phyloP scores from a whole-genome alignment of 2,797 vertebrate genomes.

The Esox lucius region DNA sequence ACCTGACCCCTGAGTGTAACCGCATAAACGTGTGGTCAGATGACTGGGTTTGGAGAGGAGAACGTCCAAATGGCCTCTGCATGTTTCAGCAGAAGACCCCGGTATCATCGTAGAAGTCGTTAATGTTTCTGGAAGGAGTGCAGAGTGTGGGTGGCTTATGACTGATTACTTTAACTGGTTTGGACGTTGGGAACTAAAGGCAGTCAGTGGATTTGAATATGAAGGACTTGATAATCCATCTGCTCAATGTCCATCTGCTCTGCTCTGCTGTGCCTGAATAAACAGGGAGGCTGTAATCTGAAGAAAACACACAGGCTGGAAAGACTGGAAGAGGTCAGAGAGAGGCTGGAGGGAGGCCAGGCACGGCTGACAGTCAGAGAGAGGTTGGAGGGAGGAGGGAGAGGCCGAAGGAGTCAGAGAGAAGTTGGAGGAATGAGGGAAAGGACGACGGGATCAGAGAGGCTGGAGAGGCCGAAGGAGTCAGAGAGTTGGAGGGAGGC shows the following conservation, averaged over 20 bases:
- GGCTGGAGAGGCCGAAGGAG: constrained; percentile 22
- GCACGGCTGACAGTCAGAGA: not conserved
- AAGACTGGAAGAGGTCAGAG: too few species aligned
- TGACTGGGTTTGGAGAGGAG: constrained; percentile 56
- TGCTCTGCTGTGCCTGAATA: constrained; percentile 69
- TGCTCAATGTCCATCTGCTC: constrained; percentile 75
- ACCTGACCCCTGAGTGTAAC: constrained; percentile 67
- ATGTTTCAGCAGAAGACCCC: constrained; percentile 36
- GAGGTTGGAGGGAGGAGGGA: constrained; percentile 48
- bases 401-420: not conserved
- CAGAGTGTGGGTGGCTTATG: constrained; percentile 51
- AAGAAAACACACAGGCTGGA: constrained; percentile 64
- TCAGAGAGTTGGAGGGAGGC: not conserved
- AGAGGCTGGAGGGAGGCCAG: not conserved
- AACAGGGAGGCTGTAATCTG: constrained; percentile 74
- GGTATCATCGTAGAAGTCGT: not conserved
- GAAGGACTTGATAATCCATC: constrained; percentile 78
- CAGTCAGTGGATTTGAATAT: constrained; percentile 76
- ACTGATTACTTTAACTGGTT: constrained; percentile 63
- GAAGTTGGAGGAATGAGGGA: not conserved
- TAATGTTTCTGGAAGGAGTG: constrained; percentile 24
- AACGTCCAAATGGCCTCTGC: constrained; percentile 46
- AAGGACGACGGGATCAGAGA: not conserved
- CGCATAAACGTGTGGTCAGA: constrained; percentile 61
- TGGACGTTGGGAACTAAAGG: constrained; percentile 67